These are phyloP conservation scores for Pteronotus mesoamericanus DNA, from an alignment of 2,797 vertebrate species.

Conservation along the genomic window DNA sequence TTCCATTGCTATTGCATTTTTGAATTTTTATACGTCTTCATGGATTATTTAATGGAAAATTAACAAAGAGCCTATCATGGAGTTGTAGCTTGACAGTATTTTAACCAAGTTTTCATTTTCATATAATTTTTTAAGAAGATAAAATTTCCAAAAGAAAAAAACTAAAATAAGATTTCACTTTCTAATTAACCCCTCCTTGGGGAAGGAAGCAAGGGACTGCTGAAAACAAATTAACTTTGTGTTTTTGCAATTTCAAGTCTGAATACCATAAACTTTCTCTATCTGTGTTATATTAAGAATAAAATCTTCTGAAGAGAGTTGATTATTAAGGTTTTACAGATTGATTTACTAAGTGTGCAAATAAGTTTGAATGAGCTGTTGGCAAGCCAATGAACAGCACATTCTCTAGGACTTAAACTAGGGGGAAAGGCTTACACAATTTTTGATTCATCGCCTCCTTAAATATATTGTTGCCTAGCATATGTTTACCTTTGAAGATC, in stretches of 20 bases:
- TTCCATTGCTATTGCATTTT: constrained; percentile 41
- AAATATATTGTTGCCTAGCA: neutral
- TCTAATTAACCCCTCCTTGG: constrained; percentile 51
- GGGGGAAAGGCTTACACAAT: neutral
- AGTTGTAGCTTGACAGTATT: constrained; percentile 22
- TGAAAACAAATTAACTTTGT: constrained; percentile 41
- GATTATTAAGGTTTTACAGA: constrained; percentile 41
- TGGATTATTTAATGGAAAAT: constrained; percentile 41
- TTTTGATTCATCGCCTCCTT: constrained; percentile 15
- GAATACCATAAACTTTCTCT: constrained; percentile 32
- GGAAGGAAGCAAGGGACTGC: constrained; percentile 18
- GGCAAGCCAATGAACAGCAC: constrained; percentile 16
- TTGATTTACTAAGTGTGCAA: constrained; percentile 30
- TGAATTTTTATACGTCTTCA: constrained; percentile 32
- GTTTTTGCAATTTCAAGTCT: constrained; percentile 47
- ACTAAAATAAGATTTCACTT: constrained; percentile 39
- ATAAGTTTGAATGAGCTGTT: constrained; percentile 16
- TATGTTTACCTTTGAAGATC: neutral
- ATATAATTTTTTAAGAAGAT: neutral
- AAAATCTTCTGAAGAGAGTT: constrained; percentile 22
- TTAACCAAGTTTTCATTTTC: constrained; percentile 30
- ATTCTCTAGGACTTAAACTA: neutral
- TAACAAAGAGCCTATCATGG: neutral
- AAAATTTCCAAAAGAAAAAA: constrained; percentile 47
- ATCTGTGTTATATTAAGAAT: constrained; percentile 42